Percentiles rank a stretch among this genome's conserved stretches.
Evolutionary conservation across 2,888 invertebrate genomes (phyloP).

Genomic region (Polyommatus iphigenia): DNA sequence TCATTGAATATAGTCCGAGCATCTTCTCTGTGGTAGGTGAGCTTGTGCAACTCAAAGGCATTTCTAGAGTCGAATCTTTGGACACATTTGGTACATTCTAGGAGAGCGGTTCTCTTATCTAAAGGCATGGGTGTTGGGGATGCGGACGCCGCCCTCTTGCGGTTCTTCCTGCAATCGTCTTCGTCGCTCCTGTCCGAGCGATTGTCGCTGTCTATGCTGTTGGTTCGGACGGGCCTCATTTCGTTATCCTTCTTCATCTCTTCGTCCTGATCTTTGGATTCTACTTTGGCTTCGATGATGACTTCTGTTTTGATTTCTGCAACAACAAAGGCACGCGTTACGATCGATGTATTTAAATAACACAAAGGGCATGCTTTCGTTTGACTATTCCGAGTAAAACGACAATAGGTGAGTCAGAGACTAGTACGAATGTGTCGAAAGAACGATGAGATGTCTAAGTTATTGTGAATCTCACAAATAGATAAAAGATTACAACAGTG

Average conservation of each 20-base stretch:
- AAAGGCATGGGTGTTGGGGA: slow-evolving; percentile 63
- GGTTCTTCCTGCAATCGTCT: slow-evolving; percentile 60
- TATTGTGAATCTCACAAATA: slow-evolving; percentile 58
- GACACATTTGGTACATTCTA: slow-evolving; percentile 87
- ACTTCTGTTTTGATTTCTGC: slow-evolving; percentile 78
- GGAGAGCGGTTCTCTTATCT: slow-evolving; percentile 66
- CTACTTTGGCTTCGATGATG: slow-evolving; percentile 72
- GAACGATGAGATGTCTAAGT: slow-evolving; percentile 62
- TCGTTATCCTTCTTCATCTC: slow-evolving; percentile 61
- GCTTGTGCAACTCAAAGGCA: slow-evolving; percentile 85
- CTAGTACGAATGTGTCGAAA: slow-evolving; percentile 61
- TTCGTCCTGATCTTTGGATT: slow-evolving; percentile 52
- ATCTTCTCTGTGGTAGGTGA: slow-evolving; percentile 81
- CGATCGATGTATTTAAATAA: slow-evolving; percentile 74
- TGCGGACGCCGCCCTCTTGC: slow-evolving; percentile 68
- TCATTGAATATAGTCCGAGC: slow-evolving; percentile 85
- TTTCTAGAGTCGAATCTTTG: slow-evolving; percentile 87
- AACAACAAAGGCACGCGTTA: slow-evolving; percentile 70
- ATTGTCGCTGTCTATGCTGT: slow-evolving; percentile 79
- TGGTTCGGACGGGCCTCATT: slow-evolving; percentile 61
- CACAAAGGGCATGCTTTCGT: slow-evolving; percentile 62
- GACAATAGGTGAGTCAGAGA: slow-evolving; percentile 77
- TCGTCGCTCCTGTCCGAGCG: slow-evolving; percentile 79
- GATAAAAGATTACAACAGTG: slow-evolving; percentile 60
- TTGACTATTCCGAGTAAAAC: slow-evolving; percentile 74